Base-by-base conservation (phyloP, 2,113 vertebrate genomes). In the Mobula birostris region DNA sequence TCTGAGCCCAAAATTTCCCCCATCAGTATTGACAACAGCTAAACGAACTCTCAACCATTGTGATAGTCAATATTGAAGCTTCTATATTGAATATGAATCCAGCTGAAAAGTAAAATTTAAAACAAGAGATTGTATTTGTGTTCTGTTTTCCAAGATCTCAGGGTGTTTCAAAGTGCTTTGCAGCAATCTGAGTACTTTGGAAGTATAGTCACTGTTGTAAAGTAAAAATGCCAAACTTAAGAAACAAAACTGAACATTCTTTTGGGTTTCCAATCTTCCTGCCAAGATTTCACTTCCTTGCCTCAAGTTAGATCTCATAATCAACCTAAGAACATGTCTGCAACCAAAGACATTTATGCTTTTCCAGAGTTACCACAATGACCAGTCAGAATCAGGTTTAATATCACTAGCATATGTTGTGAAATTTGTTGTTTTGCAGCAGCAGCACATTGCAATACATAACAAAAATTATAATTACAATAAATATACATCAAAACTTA, bases 171-270 rank as follows among this genome's bases (percentile, higher is more conserved):
- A 88, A 66, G 14, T 5, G 12, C 12, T 66, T 88, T 14, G 11
- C 61, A 88, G 12, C 58, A 48, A 85, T 58, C 56, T 24, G 27
- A 27, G 1, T 15, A 21, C 32, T 58, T 85, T 61, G 56, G 82
- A 85, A 85, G 8, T 85, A 24, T 17, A 48, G 48, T 48, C 12
- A 15, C 9, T 66, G 14, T 88, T 88, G 27, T 17, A 15, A 63
- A 29, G 56, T 12, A 61, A 56, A 27, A 87, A 24, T 66, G 9
- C 12, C 24, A 88, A 83, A 56, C 17, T 14, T 58, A 56, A 15
- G n/a, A 90, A 90, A 63, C n/a, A 68, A 27, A 90, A 19, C 61
- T 32, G 85, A 90, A 90, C n/a, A 32, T 66, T 90, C n/a, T 32
- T 90, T 29, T 29, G 15, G 5, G 66, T 68, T 32, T 6, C 61